Conservation (phyloP, 2,888 invertebrate species). For the Eurytoma adleriae region DNA sequence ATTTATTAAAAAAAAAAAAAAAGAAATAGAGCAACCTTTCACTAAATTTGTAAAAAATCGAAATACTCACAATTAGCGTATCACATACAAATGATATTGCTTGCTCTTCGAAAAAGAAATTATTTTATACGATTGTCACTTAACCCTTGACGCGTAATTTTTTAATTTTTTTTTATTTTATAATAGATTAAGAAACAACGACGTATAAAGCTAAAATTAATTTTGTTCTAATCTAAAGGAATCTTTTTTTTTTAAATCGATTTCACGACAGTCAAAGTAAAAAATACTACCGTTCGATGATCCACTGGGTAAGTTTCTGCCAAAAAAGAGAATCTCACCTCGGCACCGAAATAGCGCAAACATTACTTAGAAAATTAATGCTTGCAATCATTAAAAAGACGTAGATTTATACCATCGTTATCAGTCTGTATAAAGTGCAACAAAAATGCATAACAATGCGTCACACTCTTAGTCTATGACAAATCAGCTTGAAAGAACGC, state of each 20-base stretch:
- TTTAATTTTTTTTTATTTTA: constrained; percentile 7
- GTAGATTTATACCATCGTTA: constrained; percentile 59
- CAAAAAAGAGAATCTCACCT: constrained; percentile 30
- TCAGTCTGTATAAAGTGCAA: constrained; percentile 69
- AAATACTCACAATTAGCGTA: constrained; percentile 40
- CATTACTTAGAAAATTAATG: constrained; percentile 37
- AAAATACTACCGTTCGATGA: constrained; percentile 42
- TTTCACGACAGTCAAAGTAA: constrained; percentile 53
- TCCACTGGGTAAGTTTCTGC: constrained; percentile 35
- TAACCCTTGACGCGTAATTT: constrained; percentile 41
- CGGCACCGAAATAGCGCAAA: constrained; percentile 42
- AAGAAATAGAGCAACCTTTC: constrained; percentile 41
- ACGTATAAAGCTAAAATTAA: constrained; percentile 52
- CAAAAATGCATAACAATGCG: constrained; percentile 69
- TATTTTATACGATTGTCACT: constrained; percentile 42
- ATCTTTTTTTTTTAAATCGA: constrained; percentile 51
- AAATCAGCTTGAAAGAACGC: constrained; percentile 52
- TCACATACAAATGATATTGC: constrained; percentile 56
- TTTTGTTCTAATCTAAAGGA: constrained; percentile 38
- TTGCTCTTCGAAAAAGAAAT: constrained; percentile 41
- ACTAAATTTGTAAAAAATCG: constrained; percentile 47
- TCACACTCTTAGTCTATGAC: constrained; percentile 60
- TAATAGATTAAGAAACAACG: constrained; percentile 45
- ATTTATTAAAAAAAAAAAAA: constrained; percentile 9
- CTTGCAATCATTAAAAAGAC: constrained; percentile 47